Conservation (phyloP, 1,140 invertebrate species). For the Drosophila teissieri region DNA sequence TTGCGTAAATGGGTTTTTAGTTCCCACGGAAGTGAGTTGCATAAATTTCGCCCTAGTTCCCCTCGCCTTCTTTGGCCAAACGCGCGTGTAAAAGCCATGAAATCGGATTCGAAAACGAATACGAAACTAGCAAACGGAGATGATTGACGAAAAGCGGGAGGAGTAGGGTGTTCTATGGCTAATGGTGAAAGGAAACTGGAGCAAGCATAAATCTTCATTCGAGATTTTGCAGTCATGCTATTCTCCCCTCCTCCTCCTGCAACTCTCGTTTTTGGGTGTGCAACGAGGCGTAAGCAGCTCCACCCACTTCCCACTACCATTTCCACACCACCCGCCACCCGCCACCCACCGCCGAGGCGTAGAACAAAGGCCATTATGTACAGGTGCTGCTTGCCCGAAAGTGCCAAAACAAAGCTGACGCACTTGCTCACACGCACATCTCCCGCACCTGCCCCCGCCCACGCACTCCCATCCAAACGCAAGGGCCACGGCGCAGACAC, state of each 20-base stretch:
- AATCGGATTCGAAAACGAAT: constrained; percentile 73
- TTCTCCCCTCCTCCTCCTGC: background rate
- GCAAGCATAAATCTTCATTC: constrained; percentile 81
- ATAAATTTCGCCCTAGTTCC: constrained; percentile 63
- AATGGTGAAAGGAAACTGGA: constrained; percentile 47
- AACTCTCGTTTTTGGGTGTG: constrained; percentile 52
- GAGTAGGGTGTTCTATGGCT: background rate
- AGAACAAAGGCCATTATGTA: constrained; percentile 82
- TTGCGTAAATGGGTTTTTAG: constrained; percentile 82
- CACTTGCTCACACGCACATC: constrained; percentile 51
- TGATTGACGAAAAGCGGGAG: constrained; percentile 69
- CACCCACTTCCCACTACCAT: constrained; percentile 3
- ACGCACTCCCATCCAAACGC: constrained; percentile 23
- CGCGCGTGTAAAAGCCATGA: constrained; percentile 80
- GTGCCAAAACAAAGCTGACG: constrained; percentile 82
- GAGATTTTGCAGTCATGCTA: constrained; percentile 52
- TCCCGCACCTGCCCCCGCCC: constrained; percentile 7
- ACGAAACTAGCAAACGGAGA: constrained; percentile 66
- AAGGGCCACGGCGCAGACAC: constrained; percentile 62
- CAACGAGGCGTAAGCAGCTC: constrained; percentile 63
- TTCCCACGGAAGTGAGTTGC: constrained; percentile 78
- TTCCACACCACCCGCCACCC: background rate
- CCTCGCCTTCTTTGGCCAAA: constrained; percentile 36
- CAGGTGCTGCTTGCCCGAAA: constrained; percentile 80
- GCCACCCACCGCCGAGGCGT: constrained; percentile 62